Evolutionary conservation across 2,113 vertebrate genomes (phyloP), one percentile per base, ranked within the genome.

Genomic region (Ceyx cyanopectus): DNA sequence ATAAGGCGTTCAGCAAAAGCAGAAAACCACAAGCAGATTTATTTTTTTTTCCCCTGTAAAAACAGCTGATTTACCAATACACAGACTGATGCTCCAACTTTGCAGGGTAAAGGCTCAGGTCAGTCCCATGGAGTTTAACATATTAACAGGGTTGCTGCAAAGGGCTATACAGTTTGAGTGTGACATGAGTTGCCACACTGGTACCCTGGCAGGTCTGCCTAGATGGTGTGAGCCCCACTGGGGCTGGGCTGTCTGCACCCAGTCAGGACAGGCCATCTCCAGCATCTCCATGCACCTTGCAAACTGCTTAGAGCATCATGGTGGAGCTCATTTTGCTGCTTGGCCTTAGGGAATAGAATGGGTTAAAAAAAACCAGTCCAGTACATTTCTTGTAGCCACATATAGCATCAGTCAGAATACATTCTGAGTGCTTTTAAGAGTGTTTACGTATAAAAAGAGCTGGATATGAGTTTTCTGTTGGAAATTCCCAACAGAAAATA

Each of bases 141-240:
- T 6, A 6, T 7, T 34, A 34, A n/a, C 4, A 57, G n/a, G 16
- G 3, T 21, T 58, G 46, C 19, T 58, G 46, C 23, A 63, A 30
- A 41, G 5, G 17, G 7, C 2, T 3, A 7, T 9, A 26, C 2
- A 5, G 5, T 37, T 50, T 66, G 26, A 65, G 19, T 3, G 6
- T 11, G 18, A 60, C 21, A 4, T 17, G 4, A 10, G 7, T 17
- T 63, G 17, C 9, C 27, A 30, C 2, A 21, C 1, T 34, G 24
- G 40, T 48, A 37, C 24, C 53, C 22, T 29, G 27, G 50, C 30
- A 69, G 13, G 16, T 76, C 30, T 21, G 8, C 30, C 56, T 29
- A 26, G 21, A 12, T 4, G 20, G 9, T 1, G 2, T 29, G 37
- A 76, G 30, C 6, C 29, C 29, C n/a, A 13, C 5, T 0, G 3